phyloP scores from a whole-genome alignment of 2,888 invertebrate genomes.

The Temnothorax ravouxi region DNA sequence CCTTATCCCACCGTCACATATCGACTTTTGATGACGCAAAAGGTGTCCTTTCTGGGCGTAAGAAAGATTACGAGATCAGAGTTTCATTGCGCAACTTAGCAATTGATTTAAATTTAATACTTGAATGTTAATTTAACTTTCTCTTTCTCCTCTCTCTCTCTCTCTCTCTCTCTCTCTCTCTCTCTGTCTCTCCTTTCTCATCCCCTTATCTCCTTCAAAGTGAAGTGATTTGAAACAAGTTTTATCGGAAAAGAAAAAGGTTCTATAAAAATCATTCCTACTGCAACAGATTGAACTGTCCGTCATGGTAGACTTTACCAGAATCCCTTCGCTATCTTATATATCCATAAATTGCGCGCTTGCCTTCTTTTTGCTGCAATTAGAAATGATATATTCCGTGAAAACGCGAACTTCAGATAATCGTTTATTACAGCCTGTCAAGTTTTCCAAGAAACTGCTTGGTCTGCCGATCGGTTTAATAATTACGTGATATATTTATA shows the following conservation, averaged over 20 bases:
- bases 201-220: neutral
- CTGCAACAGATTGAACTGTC: neutral
- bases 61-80: neutral
- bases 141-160: neutral
- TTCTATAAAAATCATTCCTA: neutral
- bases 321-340: neutral
- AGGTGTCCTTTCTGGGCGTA: neutral
- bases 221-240: neutral
- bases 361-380: neutral
- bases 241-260: neutral
- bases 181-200: neutral
- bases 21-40: slow-evolving; percentile 17
- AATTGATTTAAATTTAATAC: neutral
- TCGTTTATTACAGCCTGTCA: neutral
- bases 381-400: neutral
- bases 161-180: no score
- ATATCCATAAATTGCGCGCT: neutral
- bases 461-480: neutral
- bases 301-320: neutral
- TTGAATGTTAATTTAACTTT: neutral
- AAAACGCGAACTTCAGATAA: neutral
- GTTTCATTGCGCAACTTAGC: neutral
- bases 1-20: slow-evolving; percentile 47
- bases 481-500: slow-evolving; percentile 21
- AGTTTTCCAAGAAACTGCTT: neutral